These are phyloP conservation scores for Tenodera sinensis DNA, from an alignment of 2,888 invertebrate genomes.

Conservation along the genomic window DNA sequence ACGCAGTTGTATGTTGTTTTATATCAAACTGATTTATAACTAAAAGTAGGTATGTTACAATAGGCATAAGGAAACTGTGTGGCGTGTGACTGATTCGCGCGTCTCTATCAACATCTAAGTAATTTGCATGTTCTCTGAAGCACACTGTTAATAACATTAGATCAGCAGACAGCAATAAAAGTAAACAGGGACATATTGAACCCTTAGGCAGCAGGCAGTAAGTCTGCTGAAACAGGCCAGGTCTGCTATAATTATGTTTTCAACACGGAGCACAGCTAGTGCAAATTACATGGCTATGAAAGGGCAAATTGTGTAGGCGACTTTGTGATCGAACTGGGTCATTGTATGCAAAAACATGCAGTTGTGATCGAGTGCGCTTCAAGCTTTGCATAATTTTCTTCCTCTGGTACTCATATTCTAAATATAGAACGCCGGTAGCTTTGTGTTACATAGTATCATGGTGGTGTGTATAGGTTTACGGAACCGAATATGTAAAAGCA, in stretches of 20 bases:
- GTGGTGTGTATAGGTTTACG: too few species aligned
- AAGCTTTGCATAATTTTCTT: not conserved
- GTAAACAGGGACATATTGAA: not conserved
- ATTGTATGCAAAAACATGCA: not conserved
- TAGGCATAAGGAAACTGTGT: too few species aligned
- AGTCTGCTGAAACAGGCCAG: not conserved
- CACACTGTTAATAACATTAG: not conserved
- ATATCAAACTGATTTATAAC: too few species aligned
- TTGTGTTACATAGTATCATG: too few species aligned
- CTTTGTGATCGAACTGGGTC: not conserved
- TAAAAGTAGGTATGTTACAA: too few species aligned
- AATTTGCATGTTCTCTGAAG: not conserved
- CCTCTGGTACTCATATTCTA: too few species aligned
- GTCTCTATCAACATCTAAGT: too few species aligned
- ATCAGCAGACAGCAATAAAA: not conserved
- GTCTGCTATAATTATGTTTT: not conserved
- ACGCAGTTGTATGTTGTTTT: too few species aligned
- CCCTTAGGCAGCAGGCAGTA: not conserved
- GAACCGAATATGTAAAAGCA: too few species aligned
- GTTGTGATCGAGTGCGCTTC: not conserved
- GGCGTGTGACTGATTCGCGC: too few species aligned
- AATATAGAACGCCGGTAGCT: too few species aligned
- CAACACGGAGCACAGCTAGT: not conserved
- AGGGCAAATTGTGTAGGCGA: not conserved
- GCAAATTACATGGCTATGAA: not conserved